Percentiles rank a stretch among this genome's conserved stretches.
phyloP scores from a whole-genome alignment of 2,888 invertebrate species.

The Pachliopta kotzebuea region DNA sequence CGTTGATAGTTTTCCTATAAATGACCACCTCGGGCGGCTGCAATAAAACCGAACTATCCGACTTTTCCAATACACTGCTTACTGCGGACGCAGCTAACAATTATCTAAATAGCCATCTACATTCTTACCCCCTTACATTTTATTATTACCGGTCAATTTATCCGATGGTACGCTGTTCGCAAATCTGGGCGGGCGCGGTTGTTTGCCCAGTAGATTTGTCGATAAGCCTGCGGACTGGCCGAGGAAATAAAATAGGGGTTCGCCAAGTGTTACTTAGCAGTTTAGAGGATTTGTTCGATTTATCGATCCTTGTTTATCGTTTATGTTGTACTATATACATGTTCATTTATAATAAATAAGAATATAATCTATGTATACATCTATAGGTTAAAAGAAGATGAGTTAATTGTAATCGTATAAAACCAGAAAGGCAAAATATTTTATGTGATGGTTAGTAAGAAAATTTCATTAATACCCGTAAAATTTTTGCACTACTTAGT shows the following conservation, averaged over 20 bases:
- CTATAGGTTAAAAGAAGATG: no score
- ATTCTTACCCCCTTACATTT: constrained; percentile 80
- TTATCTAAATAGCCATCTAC: constrained; percentile 82
- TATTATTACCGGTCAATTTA: constrained; percentile 81
- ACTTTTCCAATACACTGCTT: constrained; percentile 76
- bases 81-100: constrained; percentile 73
- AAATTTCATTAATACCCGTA: no score
- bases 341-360: no score
- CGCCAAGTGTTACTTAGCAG: constrained; percentile 31
- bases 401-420: no score
- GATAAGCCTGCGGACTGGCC: constrained; percentile 62
- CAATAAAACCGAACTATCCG: constrained; percentile 70
- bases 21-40: constrained; percentile 70
- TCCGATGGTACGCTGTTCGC: constrained; percentile 63
- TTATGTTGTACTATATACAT: background rate
- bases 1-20: constrained; percentile 76
- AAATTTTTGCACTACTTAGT: no score
- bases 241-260: constrained; percentile 62
- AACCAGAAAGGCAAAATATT: no score
- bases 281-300: constrained; percentile 34
- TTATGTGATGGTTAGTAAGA: no score
- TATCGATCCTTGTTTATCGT: constrained; percentile 31
- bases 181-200: constrained; percentile 67
- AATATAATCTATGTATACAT: no score
- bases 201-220: constrained; percentile 71